Conservation (phyloP, 1,140 invertebrate genomes). For the Glossosoma conforme region DNA sequence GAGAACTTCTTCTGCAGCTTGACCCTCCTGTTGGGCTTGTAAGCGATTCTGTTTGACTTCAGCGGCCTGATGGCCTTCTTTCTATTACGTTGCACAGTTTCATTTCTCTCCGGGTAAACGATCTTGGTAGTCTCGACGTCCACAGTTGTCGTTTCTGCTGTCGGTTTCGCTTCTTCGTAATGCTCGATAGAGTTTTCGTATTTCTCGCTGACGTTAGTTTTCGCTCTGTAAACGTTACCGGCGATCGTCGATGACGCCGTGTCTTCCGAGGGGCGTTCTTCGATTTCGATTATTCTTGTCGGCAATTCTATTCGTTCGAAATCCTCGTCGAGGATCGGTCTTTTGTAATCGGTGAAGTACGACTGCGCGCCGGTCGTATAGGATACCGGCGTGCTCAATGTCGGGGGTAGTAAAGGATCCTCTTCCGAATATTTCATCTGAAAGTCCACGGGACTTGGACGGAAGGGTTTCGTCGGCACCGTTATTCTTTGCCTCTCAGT, state of each 20-base stretch:
- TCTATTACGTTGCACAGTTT: background rate
- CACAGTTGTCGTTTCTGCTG: constrained; percentile 20
- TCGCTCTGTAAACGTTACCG: no score
- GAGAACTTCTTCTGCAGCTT: constrained; percentile 32
- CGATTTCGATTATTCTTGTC: no score
- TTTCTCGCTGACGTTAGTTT: no score
- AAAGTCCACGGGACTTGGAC: constrained; percentile 28
- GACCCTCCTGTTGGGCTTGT: constrained; percentile 14
- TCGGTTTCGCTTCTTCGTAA: constrained; percentile 16
- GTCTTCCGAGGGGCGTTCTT: no score
- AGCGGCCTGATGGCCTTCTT: constrained; percentile 8
- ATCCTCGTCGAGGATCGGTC: no score
- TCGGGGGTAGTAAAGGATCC: constrained; percentile 38
- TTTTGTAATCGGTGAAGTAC: no score
- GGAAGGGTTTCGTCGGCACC: constrained; percentile 26
- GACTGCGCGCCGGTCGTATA: constrained; percentile 18
- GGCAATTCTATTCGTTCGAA: no score
- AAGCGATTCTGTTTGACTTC: constrained; percentile 8
- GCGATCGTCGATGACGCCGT: no score
- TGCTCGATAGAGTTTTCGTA: background rate
- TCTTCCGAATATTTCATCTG: constrained; percentile 39
- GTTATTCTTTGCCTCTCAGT: no score
- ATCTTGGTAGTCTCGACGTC: constrained; percentile 7
- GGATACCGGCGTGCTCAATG: constrained; percentile 15
- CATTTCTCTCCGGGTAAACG: constrained; percentile 1